These are phyloP conservation scores for Chelonus insularis DNA, from an alignment of 1,140 invertebrate species.

Conservation along the genomic window DNA sequence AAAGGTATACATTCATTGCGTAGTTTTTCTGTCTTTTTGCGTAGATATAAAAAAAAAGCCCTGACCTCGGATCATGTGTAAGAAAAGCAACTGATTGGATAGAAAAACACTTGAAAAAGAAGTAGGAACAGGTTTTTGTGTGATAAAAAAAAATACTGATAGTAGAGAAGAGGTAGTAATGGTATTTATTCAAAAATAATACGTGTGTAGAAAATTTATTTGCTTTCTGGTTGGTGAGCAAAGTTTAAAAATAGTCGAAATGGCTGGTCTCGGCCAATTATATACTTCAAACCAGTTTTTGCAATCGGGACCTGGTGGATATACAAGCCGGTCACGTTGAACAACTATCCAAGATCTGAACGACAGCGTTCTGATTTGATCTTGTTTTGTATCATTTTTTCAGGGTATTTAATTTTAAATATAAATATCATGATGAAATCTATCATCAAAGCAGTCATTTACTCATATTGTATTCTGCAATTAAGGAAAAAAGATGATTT, in stretches of 20 bases:
- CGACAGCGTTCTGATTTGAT: background rate
- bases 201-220: constrained; percentile 13
- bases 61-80: background rate
- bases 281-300: constrained; percentile 27
- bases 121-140: background rate
- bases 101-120: background rate
- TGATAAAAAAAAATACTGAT: background rate
- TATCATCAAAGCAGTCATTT: background rate
- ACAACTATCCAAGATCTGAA: background rate
- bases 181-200: background rate
- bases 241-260: constrained; percentile 28
- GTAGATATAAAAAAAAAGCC: background rate
- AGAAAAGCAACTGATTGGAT: background rate
- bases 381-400: too few species aligned
- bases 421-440: too few species aligned
- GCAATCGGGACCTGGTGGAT: constrained; percentile 4
- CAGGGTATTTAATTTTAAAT: too few species aligned
- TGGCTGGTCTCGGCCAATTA: constrained; percentile 12
- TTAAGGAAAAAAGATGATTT: background rate
- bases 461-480: background rate
- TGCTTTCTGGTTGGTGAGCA: background rate
- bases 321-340: constrained; percentile 1
- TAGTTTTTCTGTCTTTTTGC: too few species aligned
- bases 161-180: background rate
- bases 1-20: too few species aligned